A percentile compares a stretch with the other conserved stretches of the same genome.
phyloP scores from a whole-genome alignment of 2,113 vertebrate species.

The Capricornis sumatraensis region DNA sequence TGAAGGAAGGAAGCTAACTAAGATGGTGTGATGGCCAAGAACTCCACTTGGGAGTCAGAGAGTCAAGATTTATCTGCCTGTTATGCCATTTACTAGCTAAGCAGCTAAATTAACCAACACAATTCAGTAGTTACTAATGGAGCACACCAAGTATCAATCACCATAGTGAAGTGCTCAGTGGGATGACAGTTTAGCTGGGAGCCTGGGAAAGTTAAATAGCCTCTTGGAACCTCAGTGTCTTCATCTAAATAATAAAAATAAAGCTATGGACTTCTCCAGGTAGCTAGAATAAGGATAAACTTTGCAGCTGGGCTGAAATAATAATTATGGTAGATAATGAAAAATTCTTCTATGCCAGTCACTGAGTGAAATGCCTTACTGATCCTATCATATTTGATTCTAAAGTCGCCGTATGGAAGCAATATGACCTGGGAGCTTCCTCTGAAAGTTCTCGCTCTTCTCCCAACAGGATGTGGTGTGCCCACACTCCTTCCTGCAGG shows the following conservation, averaged over 20 bases:
- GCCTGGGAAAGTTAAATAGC: not conserved
- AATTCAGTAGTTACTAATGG: not conserved
- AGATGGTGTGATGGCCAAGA: rapidly evolving
- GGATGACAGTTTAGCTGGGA: not conserved
- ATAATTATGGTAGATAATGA: not conserved
- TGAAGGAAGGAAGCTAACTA: not conserved
- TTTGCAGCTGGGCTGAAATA: not conserved
- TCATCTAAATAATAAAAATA: not conserved
- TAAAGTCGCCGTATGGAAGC: not conserved
- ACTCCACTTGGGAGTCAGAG: rapidly evolving
- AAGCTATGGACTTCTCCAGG: not conserved
- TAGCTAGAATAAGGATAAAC: not conserved
- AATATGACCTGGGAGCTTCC: no score
- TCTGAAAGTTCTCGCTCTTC: not conserved
- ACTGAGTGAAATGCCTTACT: rapidly evolving
- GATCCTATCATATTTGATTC: not conserved
- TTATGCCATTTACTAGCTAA: not conserved
- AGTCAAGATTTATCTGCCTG: not conserved
- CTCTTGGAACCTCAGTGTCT: not conserved
- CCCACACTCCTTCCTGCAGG: rapidly evolving
- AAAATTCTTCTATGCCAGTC: not conserved
- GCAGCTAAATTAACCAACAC: not conserved
- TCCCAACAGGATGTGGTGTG: rapidly evolving
- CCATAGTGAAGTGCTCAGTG: rapidly evolving
- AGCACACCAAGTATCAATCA: rapidly evolving